Evolutionary conservation across 64 coral and sea anemone genomes (phyloP).

Genomic region (Platygyra sinensis): DNA sequence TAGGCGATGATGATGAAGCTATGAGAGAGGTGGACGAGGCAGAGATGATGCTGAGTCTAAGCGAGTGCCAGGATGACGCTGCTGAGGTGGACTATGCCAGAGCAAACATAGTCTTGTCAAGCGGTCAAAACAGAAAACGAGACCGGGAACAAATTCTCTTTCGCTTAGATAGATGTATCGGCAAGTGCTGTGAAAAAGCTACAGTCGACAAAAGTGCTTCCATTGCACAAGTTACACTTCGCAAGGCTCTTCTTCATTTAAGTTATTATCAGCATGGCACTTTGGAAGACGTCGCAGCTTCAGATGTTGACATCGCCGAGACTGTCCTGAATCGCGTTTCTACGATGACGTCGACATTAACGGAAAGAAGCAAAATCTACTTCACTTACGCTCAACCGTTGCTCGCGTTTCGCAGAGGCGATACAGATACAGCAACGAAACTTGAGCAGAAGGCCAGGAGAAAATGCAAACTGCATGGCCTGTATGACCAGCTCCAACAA

Average conservation of each 20-base stretch:
- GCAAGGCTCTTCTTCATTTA: conserved; percentile 35
- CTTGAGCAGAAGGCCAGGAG: conserved; percentile 30
- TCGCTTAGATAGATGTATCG: conserved; percentile 32
- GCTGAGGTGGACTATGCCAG: conserved; percentile 42
- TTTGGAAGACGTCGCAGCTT: conserved; percentile 18
- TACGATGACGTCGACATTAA: not conserved
- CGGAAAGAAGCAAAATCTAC: conserved; percentile 36
- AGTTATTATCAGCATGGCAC: conserved; percentile 55
- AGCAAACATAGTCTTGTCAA: conserved; percentile 53
- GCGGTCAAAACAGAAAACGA: conserved; percentile 4
- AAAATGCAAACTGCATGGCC: conserved; percentile 8
- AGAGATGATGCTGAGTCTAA: conserved; percentile 30
- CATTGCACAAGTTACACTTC: conserved; percentile 17
- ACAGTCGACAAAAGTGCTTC: conserved; percentile 47
- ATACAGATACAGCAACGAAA: not conserved
- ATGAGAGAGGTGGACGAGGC: conserved; percentile 43
- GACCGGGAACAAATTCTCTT: not conserved
- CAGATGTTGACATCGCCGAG: conserved; percentile 31
- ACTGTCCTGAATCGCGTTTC: conserved; percentile 9
- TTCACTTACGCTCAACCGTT: conserved; percentile 14
- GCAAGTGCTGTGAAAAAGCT: conserved; percentile 28
- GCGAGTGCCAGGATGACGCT: conserved; percentile 34
- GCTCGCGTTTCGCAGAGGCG: not conserved
- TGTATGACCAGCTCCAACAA: conserved; percentile 35
- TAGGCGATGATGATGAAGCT: conserved; percentile 34